Conservation (phyloP, 2,113 vertebrate genomes). For the Lanius collurio region DNA sequence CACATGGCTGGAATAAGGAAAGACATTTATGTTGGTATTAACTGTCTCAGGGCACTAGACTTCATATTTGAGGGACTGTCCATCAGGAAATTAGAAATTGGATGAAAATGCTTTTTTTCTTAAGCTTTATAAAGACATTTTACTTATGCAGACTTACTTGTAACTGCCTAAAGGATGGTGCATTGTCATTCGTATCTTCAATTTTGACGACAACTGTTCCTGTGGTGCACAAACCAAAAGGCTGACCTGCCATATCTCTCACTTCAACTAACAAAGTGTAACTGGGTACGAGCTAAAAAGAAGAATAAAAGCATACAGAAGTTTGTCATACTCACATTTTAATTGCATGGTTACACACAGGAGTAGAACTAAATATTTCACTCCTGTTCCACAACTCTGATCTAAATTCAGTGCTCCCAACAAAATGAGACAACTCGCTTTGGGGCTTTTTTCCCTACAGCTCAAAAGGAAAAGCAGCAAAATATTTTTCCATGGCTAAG, state of each 20-base stretch:
- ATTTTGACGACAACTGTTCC: slow-evolving; percentile 77
- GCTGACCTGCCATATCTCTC: slow-evolving; percentile 79
- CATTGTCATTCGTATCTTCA: slow-evolving; percentile 84
- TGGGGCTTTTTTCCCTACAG: background rate
- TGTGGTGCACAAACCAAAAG: slow-evolving; percentile 74
- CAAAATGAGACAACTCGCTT: background rate
- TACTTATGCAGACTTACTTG: slow-evolving; percentile 75
- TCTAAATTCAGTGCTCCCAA: background rate
- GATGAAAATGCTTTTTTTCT: background rate
- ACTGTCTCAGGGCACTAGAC: background rate
- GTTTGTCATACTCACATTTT: background rate
- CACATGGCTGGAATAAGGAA: background rate
- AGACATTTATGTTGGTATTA: background rate
- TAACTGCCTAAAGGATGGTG: slow-evolving; percentile 75
- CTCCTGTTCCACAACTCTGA: background rate
- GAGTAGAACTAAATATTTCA: background rate
- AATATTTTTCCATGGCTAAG: background rate
- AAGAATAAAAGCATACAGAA: background rate
- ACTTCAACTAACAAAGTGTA: slow-evolving; percentile 74
- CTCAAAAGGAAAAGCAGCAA: background rate
- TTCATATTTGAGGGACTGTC: background rate
- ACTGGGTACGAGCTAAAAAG: slow-evolving; percentile 69
- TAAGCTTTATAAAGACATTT: background rate
- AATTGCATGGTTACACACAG: background rate
- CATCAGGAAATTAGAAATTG: background rate